Percentiles rank a stretch among this genome's conserved stretches.
These are phyloP conservation scores for Pyralis farinalis DNA, from an alignment of 2,888 invertebrate genomes.

Conservation along the genomic window DNA sequence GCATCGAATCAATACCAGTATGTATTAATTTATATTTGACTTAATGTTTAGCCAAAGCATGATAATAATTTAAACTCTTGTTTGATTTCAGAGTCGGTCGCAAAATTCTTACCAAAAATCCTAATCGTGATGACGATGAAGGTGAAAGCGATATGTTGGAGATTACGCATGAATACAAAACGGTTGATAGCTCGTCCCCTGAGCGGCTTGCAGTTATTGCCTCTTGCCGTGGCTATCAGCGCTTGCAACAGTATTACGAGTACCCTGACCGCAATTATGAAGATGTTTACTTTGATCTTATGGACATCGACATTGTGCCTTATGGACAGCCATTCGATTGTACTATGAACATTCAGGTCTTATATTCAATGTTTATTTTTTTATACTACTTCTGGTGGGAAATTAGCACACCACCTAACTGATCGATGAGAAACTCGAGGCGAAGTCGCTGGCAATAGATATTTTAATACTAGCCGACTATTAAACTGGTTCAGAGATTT, in stretches of 20 bases:
- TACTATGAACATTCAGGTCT: constrained; percentile 83
- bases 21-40: constrained; percentile 35
- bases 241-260: constrained; percentile 82
- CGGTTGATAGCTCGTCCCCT: constrained; percentile 81
- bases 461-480: too few species aligned
- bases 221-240: constrained; percentile 83
- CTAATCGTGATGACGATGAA: constrained; percentile 82
- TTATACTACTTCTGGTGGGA: too few species aligned
- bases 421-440: too few species aligned
- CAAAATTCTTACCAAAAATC: constrained; percentile 84
- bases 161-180: constrained; percentile 84
- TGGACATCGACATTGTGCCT: constrained; percentile 84
- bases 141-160: constrained; percentile 84
- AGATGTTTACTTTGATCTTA: constrained; percentile 84
- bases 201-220: constrained; percentile 85
- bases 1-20: constrained; percentile 85
- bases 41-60: too few species aligned
- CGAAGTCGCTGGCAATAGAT: too few species aligned
- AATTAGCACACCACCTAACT: too few species aligned
- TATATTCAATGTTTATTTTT: not conserved
- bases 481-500: too few species aligned
- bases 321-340: constrained; percentile 85
- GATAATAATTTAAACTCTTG: not conserved
- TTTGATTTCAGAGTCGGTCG: constrained; percentile 82
- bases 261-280: constrained; percentile 80